Percentiles rank a stretch among this genome's conserved stretches.
Conservation (phyloP, 2,888 invertebrate genomes). For the Protodeltote pygarga region DNA sequence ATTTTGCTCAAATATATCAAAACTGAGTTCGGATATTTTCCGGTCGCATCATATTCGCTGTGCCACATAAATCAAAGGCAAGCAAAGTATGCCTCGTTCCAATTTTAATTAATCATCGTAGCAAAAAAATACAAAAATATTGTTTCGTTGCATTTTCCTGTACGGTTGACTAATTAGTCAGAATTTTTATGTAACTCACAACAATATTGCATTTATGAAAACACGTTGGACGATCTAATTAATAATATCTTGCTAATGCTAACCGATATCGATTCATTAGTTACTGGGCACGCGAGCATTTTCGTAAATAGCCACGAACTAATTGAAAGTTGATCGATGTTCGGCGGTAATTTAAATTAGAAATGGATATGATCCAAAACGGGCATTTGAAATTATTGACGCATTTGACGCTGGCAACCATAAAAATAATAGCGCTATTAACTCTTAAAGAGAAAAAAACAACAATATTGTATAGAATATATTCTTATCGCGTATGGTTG, state of each 20-base stretch:
- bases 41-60: slow-evolving; percentile 4
- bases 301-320: slow-evolving; percentile 9
- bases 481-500: too few species aligned
- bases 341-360: not conserved
- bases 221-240: slow-evolving; percentile 25
- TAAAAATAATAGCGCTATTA: too few species aligned
- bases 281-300: slow-evolving; percentile 14
- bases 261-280: slow-evolving; percentile 18
- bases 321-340: slow-evolving; percentile 14
- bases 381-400: too few species aligned
- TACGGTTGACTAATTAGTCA: slow-evolving; percentile 30
- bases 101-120: slow-evolving; percentile 23
- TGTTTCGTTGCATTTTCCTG: slow-evolving; percentile 29
- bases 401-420: too few species aligned
- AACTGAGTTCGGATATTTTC: not conserved
- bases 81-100: slow-evolving; percentile 8
- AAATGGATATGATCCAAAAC: too few species aligned
- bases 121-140: slow-evolving; percentile 14
- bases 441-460: too few species aligned
- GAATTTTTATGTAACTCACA: slow-evolving; percentile 19
- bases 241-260: slow-evolving; percentile 36
- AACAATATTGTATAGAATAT: too few species aligned
- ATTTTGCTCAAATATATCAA: not conserved
- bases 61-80: slow-evolving; percentile 6
- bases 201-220: slow-evolving; percentile 11